Base-by-base conservation (phyloP, 2,797 vertebrate genomes). In the Amblyopsis hoosieri region DNA sequence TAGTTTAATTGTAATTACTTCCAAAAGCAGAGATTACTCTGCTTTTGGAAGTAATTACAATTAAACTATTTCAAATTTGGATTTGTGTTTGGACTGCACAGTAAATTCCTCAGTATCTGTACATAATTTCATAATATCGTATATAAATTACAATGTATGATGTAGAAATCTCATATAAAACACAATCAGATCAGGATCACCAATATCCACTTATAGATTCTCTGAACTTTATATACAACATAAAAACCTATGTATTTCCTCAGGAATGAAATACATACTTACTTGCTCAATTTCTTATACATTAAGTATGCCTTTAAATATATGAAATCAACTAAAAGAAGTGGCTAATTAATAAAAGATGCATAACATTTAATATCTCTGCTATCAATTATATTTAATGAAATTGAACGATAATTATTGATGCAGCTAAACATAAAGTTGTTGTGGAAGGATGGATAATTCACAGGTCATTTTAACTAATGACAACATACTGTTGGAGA, bases 91-190 rank as follows among this genome's bases (percentile, higher is more conserved):
- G 12, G 9, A 49, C 54, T 55, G 4, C 54, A 14, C 15, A 51
- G 45, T 50, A 54, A 37, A 63, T 63, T 63, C 51, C 19, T 47
- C 52, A 14, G 10, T 47, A 46, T 11, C 51, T 5, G n/a, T 37
- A n/a, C 15, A 11, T 59, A 45, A 59, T 29, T 48, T 45, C 23
- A 54, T 29, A 31, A 19, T 10, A 31, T 48, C 14, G 15, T 11
- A 11, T 3, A 13, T 13, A 1, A 54, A 6, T 54, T 13, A 54
- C 4, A 37, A 23, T 23, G 23, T 23, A 23, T 23, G 46, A 19
- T 52, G 3, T 23, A 29, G 8, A 0, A 17, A 52, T 53, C 51
- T 53, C 23, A 17, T 9, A 29, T 19, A 23, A 53, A 29, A 29
- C 51, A 53, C 15, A 37, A 37, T 52, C 15, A 52, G 23, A 23